Evolutionary conservation across 2,797 vertebrate genomes (phyloP), one percentile per base, ranked within the genome.

Genomic region (Sebastiscus tertius): DNA sequence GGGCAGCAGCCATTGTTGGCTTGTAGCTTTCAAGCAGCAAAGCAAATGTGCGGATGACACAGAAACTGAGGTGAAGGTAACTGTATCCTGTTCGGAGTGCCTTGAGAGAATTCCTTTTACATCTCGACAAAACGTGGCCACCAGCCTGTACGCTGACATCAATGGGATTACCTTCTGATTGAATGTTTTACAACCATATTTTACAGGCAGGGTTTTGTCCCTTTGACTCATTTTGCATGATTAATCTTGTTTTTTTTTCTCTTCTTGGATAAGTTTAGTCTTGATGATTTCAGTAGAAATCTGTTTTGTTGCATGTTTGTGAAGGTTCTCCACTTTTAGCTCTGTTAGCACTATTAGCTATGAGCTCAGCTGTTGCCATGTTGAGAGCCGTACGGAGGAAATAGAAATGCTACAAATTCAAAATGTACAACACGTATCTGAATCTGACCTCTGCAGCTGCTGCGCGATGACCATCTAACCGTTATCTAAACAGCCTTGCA

Each of bases 1-100:
- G 84, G 88, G 79, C 77, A 61, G 81, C 54, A 8, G 71, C 77
- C 73, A 82, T 79, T 91, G 92, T 91, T 54, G 62, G 26, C 73
- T 39, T 3, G 39, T 26, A 64, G 87, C 85, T 86, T 88, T 87
- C 69, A 36, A 70, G 71, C 12, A 8, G 83, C 20, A 66, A 78
- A 87, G 88, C 66, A 86, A 84, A 91, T 80, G 77, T 12, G 75
- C 8, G 5, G 65, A 70, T 0, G 72, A 72, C 83, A 72, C 39
- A 67, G 16, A 56, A 63, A 64, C 5, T 27, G 67, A 89, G 62
- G 76, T 68, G 16, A 69, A 24, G 20, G 89, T 82, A 92, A 93
- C 72, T 8, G 24, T 31, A 91, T 84, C 75, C 58, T 20, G 3
- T 33, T 29, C 77, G 52, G 71, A 85, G 26, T 6, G 2, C 61